These are phyloP conservation scores for Antheraea yamamai DNA, from an alignment of 2,888 invertebrate genomes.

Conservation along the genomic window DNA sequence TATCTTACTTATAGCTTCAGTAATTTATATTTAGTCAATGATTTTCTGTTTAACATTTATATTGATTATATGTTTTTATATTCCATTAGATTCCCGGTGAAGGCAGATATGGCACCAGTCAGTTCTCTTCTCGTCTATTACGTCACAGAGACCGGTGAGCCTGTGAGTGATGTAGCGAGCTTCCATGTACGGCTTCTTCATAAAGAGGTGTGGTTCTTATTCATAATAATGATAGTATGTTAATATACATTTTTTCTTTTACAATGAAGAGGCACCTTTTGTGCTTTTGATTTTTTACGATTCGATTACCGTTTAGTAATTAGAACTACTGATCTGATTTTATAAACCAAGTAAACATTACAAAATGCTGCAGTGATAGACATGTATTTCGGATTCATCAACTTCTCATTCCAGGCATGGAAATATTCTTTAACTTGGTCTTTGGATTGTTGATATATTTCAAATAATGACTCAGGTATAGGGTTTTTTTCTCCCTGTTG, in stretches of 20 bases:
- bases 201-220: slow-evolving; percentile 76
- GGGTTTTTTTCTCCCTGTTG: too few species aligned
- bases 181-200: slow-evolving; percentile 84
- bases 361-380: too few species aligned
- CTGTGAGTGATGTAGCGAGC: slow-evolving; percentile 85
- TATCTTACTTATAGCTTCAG: too few species aligned
- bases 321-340: too few species aligned
- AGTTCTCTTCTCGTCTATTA: slow-evolving; percentile 86
- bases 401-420: too few species aligned
- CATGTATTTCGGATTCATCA: too few species aligned
- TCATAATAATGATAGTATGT: not conserved
- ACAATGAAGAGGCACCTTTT: too few species aligned
- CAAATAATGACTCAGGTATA: not conserved
- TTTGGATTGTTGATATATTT: not conserved
- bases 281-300: too few species aligned
- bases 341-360: too few species aligned
- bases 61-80: not conserved
- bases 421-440: not conserved
- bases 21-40: not conserved
- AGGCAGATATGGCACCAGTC: slow-evolving; percentile 85
- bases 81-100: slow-evolving; percentile 81
- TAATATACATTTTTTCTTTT: too few species aligned
- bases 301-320: too few species aligned
- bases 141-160: slow-evolving; percentile 84
- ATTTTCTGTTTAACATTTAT: not conserved